Conservation (phyloP, 2,113 vertebrate species). For the Pterocles gutturalis region DNA sequence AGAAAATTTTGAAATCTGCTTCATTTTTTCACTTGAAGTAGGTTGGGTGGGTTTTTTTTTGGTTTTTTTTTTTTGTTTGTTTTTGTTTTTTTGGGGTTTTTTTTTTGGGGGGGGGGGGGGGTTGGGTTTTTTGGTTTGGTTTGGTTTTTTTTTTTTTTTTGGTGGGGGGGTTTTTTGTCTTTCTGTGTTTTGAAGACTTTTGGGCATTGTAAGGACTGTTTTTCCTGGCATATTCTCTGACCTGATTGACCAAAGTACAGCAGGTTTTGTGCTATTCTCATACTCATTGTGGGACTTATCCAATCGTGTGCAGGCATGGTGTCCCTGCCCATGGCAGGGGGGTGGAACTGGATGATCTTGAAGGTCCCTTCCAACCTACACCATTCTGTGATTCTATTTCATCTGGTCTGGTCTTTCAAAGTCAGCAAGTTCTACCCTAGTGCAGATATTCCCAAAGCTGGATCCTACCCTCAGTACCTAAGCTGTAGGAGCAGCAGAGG, state of each 20-base stretch:
- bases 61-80: too few relatives aligned
- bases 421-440: fast-evolving
- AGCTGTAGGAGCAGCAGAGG: not conserved
- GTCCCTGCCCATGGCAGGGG: too few relatives aligned
- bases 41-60: too few relatives aligned
- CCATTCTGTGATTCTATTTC: not conserved
- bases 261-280: not conserved
- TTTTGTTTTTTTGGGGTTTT: too few relatives aligned
- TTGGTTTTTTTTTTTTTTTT: too few relatives aligned
- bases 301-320: not conserved
- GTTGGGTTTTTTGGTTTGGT: too few relatives aligned
- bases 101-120: too few relatives aligned
- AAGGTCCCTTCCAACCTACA: too few relatives aligned
- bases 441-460: not conserved
- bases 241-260: not conserved
- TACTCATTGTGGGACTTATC: not conserved
- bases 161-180: not conserved
- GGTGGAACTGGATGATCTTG: too few relatives aligned
- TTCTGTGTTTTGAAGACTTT: not conserved
- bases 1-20: not conserved
- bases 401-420: not conserved
- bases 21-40: not conserved
- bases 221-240: not conserved
- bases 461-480: not conserved
- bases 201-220: not conserved